phyloP scores from a whole-genome alignment of 2,888 invertebrate species.

The Ophraella communa region DNA sequence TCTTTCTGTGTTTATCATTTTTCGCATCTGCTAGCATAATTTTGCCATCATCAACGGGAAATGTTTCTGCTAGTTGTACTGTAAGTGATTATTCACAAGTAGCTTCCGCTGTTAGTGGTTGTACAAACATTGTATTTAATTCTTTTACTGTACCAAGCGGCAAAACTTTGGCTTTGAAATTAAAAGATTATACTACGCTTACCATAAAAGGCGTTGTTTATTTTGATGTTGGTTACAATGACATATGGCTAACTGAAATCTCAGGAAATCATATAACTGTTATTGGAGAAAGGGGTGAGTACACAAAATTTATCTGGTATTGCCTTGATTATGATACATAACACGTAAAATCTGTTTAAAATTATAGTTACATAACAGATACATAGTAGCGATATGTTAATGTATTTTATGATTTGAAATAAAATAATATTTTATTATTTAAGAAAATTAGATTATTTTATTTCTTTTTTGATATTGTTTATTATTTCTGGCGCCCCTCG shows the following conservation, averaged over 20 bases:
- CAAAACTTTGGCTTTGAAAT: constrained; percentile 10
- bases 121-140: constrained; percentile 18
- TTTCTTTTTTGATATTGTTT: too few species aligned
- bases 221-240: constrained; percentile 22
- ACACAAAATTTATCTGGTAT: too few species aligned
- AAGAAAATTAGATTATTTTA: too few species aligned
- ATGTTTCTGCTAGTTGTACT: constrained; percentile 2
- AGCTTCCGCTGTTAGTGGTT: constrained; percentile 3
- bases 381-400: too few species aligned
- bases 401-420: too few species aligned
- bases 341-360: too few species aligned
- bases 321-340: too few species aligned
- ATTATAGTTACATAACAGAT: too few species aligned
- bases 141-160: constrained; percentile 26
- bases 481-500: too few species aligned
- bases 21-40: neutral
- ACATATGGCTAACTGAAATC: constrained; percentile 19
- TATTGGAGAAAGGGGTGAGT: constrained; percentile 11
- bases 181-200: constrained; percentile 19
- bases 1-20: neutral
- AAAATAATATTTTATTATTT: too few species aligned
- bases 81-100: constrained; percentile 18
- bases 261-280: constrained; percentile 7
- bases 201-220: constrained; percentile 17
- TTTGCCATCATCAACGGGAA: neutral